Conservation (phyloP, 2,888 invertebrate genomes). For the Apamea crenata region DNA sequence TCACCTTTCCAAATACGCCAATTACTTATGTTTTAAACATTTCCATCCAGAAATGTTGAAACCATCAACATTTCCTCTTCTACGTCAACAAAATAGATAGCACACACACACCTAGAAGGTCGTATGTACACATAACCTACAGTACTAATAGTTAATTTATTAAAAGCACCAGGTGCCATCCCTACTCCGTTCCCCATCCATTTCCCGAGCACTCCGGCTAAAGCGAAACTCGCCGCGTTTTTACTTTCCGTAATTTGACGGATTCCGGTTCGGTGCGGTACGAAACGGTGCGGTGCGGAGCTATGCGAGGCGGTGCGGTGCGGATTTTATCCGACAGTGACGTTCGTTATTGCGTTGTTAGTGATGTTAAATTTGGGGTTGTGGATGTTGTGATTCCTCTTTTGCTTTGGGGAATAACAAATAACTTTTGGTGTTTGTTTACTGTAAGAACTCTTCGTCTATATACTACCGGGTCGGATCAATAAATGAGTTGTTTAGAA, state of each 20-base stretch:
- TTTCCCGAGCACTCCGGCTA: conserved; percentile 58
- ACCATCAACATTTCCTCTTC: neutral
- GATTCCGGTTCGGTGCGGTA: conserved; percentile 49
- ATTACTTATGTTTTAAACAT: neutral
- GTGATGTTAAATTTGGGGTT: conserved; percentile 24
- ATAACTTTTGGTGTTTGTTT: neutral
- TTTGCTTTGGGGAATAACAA: conserved; percentile 3
- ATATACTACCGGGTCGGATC: neutral
- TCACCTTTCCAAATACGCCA: neutral
- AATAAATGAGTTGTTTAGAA: neutral
- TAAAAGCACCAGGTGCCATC: conserved; percentile 55
- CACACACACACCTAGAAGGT: conserved; percentile 2
- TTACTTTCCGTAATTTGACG: conserved; percentile 71
- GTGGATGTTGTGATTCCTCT: conserved; percentile 28
- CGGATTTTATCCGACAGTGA: conserved; percentile 31
- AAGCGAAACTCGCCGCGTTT: conserved; percentile 65
- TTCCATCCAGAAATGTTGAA: neutral
- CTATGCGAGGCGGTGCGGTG: neutral
- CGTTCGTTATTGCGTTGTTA: conserved; percentile 41
- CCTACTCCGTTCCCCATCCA: conserved; percentile 52
- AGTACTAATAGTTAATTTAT: conserved; percentile 53
- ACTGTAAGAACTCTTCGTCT: neutral
- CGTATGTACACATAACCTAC: conserved; percentile 3
- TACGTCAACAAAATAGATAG: neutral
- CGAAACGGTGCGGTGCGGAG: neutral